Conservation (phyloP, 1,140 invertebrate genomes). For the Bombus affinis region DNA sequence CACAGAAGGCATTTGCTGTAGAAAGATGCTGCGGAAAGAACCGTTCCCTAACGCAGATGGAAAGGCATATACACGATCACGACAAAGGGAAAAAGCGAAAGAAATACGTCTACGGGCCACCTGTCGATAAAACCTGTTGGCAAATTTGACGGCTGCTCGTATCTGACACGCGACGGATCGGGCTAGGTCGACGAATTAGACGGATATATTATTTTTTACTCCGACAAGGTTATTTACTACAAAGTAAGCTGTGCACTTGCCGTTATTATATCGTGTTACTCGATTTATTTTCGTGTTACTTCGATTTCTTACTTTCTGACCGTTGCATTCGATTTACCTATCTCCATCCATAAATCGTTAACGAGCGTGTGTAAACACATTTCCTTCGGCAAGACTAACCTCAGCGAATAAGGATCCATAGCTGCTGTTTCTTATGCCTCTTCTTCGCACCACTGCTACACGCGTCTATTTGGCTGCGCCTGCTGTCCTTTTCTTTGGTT, state of each 20-base stretch:
- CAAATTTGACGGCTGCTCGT: not conserved
- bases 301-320: too few species aligned
- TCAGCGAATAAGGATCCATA: conserved; percentile 74
- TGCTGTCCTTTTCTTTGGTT: not conserved
- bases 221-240: not conserved
- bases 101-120: too few species aligned
- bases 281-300: too few species aligned
- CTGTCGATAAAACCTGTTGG: not conserved
- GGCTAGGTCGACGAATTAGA: not conserved
- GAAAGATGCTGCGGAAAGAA: not conserved
- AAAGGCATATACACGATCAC: not conserved
- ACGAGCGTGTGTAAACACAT: not conserved
- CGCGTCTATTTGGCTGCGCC: too few species aligned
- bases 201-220: not conserved
- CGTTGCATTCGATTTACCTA: not conserved
- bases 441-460: not conserved
- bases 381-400: conserved; percentile 52
- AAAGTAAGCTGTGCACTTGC: not conserved
- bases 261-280: not conserved
- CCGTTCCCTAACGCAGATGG: too few species aligned
- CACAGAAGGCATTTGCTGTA: not conserved
- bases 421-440: conserved; percentile 19
- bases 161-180: not conserved
- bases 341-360: not conserved
- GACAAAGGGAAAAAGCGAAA: not conserved